Evolutionary conservation across 2,113 vertebrate species (phyloP).

Genomic region (Charina bottae): DNA sequence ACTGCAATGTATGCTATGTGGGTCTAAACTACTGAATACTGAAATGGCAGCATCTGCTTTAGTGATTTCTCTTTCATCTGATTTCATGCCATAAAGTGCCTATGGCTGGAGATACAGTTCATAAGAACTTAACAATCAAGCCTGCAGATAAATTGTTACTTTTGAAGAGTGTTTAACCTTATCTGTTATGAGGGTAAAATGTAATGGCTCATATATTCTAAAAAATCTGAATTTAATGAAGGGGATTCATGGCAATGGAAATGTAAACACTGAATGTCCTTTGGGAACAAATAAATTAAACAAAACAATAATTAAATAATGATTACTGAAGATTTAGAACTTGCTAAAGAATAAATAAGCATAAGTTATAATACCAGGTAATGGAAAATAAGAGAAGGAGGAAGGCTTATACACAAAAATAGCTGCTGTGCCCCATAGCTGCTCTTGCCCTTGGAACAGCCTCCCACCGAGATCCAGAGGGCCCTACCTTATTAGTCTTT

Average conservation of each 20-base stretch:
- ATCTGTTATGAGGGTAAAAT: background rate
- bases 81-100: background rate
- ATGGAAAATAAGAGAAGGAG: constrained; percentile 5
- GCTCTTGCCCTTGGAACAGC: background rate
- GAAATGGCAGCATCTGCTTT: background rate
- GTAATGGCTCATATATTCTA: constrained; percentile 33
- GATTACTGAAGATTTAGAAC: constrained; percentile 66
- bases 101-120: background rate
- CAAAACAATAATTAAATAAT: constrained; percentile 67
- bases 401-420: background rate
- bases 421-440: background rate
- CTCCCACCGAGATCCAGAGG: background rate
- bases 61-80: background rate
- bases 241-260: constrained; percentile 27
- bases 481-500: background rate
- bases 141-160: background rate
- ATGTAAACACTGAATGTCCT: constrained; percentile 42
- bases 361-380: constrained; percentile 12
- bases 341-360: constrained; percentile 47
- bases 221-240: background rate
- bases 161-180: background rate
- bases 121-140: background rate
- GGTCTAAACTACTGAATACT: background rate
- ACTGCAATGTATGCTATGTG: background rate
- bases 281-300: constrained; percentile 56